Conservation (phyloP, 2,113 vertebrate genomes). For the Cichladusa arquata region DNA sequence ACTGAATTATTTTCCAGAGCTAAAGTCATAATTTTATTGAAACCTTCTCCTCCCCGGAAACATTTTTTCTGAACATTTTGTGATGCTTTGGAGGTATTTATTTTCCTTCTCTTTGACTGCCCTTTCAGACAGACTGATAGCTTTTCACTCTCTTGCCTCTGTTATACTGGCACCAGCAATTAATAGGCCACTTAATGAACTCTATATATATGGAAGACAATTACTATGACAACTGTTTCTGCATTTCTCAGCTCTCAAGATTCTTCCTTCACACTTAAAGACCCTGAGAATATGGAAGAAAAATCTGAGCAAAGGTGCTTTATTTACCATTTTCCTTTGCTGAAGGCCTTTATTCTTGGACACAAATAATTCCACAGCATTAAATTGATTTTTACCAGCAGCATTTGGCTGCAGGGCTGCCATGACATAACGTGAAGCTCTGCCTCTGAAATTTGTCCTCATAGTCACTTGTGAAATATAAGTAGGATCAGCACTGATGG, state of each 20-base stretch:
- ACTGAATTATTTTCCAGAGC: slow-evolving; percentile 21
- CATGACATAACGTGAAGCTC: accelerated
- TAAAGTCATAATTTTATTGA: slow-evolving; percentile 27
- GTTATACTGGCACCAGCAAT: not conserved
- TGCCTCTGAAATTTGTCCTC: not conserved
- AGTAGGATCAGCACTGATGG: not conserved
- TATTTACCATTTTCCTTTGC: not conserved
- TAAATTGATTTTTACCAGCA: not conserved
- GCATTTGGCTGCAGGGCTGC: not conserved
- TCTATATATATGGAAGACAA: not conserved
- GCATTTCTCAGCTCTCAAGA: not conserved
- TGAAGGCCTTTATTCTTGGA: not conserved
- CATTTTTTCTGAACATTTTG: not conserved
- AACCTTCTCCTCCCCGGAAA: slow-evolving; percentile 14
- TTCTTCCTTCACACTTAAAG: not conserved
- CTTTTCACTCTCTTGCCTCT: not conserved
- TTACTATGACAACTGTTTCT: not conserved
- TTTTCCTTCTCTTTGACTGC: slow-evolving; percentile 18
- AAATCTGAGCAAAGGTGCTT: not conserved
- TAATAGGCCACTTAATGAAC: not conserved
- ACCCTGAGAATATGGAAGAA: not conserved
- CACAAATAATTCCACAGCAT: not conserved
- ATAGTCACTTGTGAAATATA: accelerated
- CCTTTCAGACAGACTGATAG: not conserved
- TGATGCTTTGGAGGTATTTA: not conserved